phyloP scores from a whole-genome alignment of 2,113 vertebrate genomes.

The Aplodontia rufa region DNA sequence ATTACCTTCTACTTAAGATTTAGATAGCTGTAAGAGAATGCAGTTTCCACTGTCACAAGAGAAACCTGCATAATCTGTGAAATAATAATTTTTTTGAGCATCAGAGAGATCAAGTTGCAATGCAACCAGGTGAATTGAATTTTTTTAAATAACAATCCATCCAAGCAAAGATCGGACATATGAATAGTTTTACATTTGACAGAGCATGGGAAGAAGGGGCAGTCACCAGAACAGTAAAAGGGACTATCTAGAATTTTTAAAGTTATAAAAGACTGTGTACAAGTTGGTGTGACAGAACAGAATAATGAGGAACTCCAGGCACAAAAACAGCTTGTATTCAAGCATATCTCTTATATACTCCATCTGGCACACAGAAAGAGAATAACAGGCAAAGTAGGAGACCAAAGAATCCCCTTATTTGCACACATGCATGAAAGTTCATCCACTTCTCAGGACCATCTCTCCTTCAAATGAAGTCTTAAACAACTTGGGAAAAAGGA shows the following conservation, averaged over 20 bases:
- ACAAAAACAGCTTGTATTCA: neutral
- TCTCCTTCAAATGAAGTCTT: neutral
- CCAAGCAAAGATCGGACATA: neutral
- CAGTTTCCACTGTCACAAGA: neutral
- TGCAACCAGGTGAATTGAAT: neutral
- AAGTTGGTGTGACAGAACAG: neutral
- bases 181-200: neutral
- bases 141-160: neutral
- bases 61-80: neutral
- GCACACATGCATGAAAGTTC: neutral
- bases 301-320: neutral
- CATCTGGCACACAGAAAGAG: neutral
- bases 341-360: neutral
- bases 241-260: neutral
- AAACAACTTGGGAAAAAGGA: neutral
- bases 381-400: neutral
- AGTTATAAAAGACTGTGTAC: neutral
- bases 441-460: neutral
- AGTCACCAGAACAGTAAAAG: neutral
- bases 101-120: neutral
- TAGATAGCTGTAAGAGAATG: neutral
- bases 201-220: neutral
- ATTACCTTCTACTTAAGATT: neutral
- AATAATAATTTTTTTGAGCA: neutral
- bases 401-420: neutral